These are phyloP conservation scores for Scortum barcoo DNA, from an alignment of 2,113 vertebrate genomes.

Conservation along the genomic window DNA sequence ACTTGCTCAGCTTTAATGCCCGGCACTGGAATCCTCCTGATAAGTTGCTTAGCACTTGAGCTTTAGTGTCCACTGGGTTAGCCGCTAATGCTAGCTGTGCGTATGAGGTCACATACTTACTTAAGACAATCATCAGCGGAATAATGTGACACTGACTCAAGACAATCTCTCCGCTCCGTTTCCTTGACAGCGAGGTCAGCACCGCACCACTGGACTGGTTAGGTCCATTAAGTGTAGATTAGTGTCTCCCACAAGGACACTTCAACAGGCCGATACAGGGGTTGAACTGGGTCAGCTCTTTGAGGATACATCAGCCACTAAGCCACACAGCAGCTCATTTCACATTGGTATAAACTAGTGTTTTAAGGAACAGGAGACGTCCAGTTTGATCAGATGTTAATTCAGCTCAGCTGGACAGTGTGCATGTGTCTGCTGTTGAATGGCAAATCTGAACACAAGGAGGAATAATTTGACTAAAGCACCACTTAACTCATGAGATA, in stretches of 20 bases:
- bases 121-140: constrained; percentile 20
- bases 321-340: neutral
- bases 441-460: neutral
- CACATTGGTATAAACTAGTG: too few species aligned
- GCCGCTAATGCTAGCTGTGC: constrained; percentile 32
- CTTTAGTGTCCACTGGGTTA: constrained; percentile 26
- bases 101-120: constrained; percentile 32
- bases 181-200: neutral
- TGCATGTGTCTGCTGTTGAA: neutral
- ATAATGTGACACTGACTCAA: constrained; percentile 21
- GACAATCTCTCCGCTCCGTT: neutral
- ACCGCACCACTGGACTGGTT: neutral
- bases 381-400: neutral
- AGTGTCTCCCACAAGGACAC: constrained; percentile 39
- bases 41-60: constrained; percentile 60
- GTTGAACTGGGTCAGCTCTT: constrained; percentile 4
- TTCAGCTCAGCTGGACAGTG: neutral
- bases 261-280: constrained; percentile 12
- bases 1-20: constrained; percentile 50
- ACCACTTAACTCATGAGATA: neutral
- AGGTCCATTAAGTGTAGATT: constrained; percentile 40
- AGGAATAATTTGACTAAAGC: neutral
- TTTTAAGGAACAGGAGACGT: neutral
- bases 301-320: neutral
- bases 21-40: constrained; percentile 42